Percentiles rank a stretch among this genome's conserved stretches.
Evolutionary conservation across 2,797 vertebrate genomes (phyloP).

Genomic region (Thunnus albacares): DNA sequence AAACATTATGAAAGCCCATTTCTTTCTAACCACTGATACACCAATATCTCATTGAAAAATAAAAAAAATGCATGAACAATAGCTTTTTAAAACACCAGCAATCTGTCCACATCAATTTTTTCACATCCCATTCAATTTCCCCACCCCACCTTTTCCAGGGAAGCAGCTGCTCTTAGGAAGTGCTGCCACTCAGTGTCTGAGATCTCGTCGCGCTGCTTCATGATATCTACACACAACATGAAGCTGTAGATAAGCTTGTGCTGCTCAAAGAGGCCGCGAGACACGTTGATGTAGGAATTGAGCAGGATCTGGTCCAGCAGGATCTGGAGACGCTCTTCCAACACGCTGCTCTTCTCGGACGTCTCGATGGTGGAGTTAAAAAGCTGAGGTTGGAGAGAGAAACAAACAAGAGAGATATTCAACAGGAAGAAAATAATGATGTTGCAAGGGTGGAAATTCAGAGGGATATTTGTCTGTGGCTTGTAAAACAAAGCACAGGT

Average conservation of each 20-base stretch:
- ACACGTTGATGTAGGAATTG: constrained; percentile 83
- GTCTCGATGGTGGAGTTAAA: constrained; percentile 88
- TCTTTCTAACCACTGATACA: neutral
- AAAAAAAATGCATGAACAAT: neutral
- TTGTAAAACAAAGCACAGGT: neutral
- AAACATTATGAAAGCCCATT: neutral
- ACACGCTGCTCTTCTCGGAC: constrained; percentile 77
- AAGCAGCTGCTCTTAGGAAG: constrained; percentile 83
- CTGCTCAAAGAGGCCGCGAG: constrained; percentile 88
- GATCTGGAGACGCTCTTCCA: constrained; percentile 81
- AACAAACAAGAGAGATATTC: neutral
- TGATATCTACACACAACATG: constrained; percentile 87
- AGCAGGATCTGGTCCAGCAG: constrained; percentile 86
- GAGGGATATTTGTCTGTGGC: neutral
- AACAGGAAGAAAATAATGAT: neutral
- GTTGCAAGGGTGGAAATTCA: neutral
- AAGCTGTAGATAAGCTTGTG: constrained; percentile 91
- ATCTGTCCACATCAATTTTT: neutral
- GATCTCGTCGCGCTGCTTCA: constrained; percentile 82
- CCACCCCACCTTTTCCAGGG: constrained; percentile 82
- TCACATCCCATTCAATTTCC: neutral
- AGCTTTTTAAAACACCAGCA: neutral
- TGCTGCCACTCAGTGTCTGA: constrained; percentile 86
- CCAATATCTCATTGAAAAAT: neutral
- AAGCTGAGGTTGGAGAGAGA: constrained; percentile 69